phyloP scores from a whole-genome alignment of 2,888 invertebrate genomes.

The Brenthis daphne region DNA sequence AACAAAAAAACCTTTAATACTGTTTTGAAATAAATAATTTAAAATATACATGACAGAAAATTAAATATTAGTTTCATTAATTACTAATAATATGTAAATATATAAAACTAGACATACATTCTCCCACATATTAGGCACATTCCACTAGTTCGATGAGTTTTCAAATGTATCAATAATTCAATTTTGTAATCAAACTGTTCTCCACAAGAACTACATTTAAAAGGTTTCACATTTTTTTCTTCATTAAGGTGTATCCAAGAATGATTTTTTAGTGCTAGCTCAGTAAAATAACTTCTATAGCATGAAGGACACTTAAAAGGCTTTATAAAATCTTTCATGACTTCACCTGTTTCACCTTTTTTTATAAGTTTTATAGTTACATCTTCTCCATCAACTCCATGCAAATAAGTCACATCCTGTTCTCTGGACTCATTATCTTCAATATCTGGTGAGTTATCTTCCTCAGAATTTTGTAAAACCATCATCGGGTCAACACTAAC shows the following conservation, averaged over 20 bases:
- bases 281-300: slow-evolving; percentile 79
- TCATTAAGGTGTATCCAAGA: slow-evolving; percentile 79
- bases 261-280: slow-evolving; percentile 84
- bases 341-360: slow-evolving; percentile 46
- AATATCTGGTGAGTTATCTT: slow-evolving; percentile 47
- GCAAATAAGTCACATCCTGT: slow-evolving; percentile 55
- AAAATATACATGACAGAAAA: too few relatives aligned
- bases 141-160: slow-evolving; percentile 83
- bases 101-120: slow-evolving; percentile 76
- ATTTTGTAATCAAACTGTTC: slow-evolving; percentile 84
- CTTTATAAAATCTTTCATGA: slow-evolving; percentile 53
- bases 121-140: slow-evolving; percentile 86
- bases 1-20: too few relatives aligned
- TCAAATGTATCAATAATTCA: slow-evolving; percentile 84
- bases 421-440: slow-evolving; percentile 43
- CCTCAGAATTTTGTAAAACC: slow-evolving; percentile 83
- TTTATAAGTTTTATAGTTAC: slow-evolving; percentile 65
- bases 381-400: slow-evolving; percentile 49
- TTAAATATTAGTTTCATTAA: too few relatives aligned
- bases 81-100: too few relatives aligned
- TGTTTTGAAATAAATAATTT: too few relatives aligned
- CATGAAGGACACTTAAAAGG: slow-evolving; percentile 82
- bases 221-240: slow-evolving; percentile 52
- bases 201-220: slow-evolving; percentile 82
- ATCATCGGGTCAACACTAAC: slow-evolving; percentile 87